These are phyloP conservation scores for Microcebus griseorufus DNA, from an alignment of 2,113 vertebrate species.

Conservation along the genomic window DNA sequence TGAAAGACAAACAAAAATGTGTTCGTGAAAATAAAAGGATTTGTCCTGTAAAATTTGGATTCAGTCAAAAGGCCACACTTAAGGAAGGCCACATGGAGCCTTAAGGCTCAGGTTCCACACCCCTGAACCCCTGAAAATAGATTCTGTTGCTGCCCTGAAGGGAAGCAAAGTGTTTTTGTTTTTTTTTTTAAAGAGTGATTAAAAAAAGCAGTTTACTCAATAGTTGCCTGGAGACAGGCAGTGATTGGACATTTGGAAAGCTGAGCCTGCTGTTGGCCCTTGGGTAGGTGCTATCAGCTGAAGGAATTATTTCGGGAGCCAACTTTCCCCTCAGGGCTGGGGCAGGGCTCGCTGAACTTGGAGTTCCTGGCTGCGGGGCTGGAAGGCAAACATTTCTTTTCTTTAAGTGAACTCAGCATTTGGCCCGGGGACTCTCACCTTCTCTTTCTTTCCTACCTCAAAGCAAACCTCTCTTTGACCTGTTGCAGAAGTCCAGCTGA, in stretches of 20 bases:
- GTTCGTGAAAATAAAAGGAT: too few species aligned
- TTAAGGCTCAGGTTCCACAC: too few species aligned
- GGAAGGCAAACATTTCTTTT: neutral
- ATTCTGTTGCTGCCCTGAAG: conserved; percentile 61
- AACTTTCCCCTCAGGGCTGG: neutral
- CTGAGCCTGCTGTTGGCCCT: conserved; percentile 26
- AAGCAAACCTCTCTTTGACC: neutral
- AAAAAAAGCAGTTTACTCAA: conserved; percentile 62
- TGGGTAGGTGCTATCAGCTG: neutral
- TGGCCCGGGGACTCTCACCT: neutral
- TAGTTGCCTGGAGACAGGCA: conserved; percentile 65
- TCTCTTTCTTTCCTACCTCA: neutral
- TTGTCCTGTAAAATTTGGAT: too few species aligned
- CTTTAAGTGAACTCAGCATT: conserved; percentile 19
- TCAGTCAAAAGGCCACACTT: too few species aligned
- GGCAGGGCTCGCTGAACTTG: neutral
- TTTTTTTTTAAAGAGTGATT: conserved; percentile 54
- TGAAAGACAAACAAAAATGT: too few species aligned
- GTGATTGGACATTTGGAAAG: conserved; percentile 57
- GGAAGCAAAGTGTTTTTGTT: conserved; percentile 39
- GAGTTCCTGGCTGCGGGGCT: neutral
- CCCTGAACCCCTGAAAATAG: conserved; percentile 59
- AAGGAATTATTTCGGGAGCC: conserved; percentile 49
- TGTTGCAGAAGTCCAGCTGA: neutral
- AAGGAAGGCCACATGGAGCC: too few species aligned